Evolutionary conservation across 2,113 vertebrate species (phyloP), one percentile per base, ranked within the genome.

Genomic region (Mohoua ochrocephala): DNA sequence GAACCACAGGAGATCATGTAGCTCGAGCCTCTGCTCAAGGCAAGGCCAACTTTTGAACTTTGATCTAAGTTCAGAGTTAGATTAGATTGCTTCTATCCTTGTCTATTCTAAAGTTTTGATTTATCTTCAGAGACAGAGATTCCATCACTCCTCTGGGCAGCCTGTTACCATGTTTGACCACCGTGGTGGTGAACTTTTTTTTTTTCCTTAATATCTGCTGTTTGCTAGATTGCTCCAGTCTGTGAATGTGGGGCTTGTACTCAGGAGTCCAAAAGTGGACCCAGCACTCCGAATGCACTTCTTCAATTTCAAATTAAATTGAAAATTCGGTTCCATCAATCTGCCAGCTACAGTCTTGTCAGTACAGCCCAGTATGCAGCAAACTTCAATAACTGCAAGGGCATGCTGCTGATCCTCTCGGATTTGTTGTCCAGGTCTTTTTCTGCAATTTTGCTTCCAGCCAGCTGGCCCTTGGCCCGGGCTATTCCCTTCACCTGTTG

Each of bases 331-430:
- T 87, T 78, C 37, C 23, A 52, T 75, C 1, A 18, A 4, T 67
- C 56, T 1, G 2, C 33, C 39, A 33, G 50, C 39, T 54, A 14
- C 13, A 2, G 7, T 63, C 30, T 16, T 84, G 49, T 35, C 64
- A 44, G 33, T 23, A 15, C 39, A 76, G 30, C 47, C 67, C 50
- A 27, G 52, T 24, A 16, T 33, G 69, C 64, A 78, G 37, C 33
- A 71, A 71, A 60, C 74, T 53, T 67, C 47, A 54, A 0, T 57
- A 59, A 39, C 84, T 81, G 45, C 49, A 81, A 53, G 52, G 73
- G 23, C 28, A 35, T 2, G 1, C 45, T 50, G 22, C 45, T 64
- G 53, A 68, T 56, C 33, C 17, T 52, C 47, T 81, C 0, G 0
- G 20, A 42, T 84, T 76, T 82, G 42, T 85, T 71, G 28, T 67